Percentiles rank a stretch among this genome's conserved stretches.
These are phyloP conservation scores for Eustalomyia histrio DNA, from an alignment of 2,888 invertebrate species.

Conservation along the genomic window DNA sequence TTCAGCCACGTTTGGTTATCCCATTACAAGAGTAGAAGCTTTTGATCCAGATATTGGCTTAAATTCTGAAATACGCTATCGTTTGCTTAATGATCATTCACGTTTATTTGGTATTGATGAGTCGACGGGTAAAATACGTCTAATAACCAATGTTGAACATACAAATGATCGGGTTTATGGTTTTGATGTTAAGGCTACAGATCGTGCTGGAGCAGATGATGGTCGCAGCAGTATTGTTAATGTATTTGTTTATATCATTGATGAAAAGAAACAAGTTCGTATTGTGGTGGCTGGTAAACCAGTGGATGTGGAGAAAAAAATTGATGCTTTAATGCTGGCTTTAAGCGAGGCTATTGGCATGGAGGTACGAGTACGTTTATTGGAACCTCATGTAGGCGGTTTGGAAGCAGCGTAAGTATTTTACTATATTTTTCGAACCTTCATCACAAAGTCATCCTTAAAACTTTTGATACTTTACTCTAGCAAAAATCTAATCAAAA, in stretches of 20 bases:
- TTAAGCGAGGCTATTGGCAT: slow-evolving; percentile 87
- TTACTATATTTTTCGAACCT: not conserved
- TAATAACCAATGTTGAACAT: slow-evolving; percentile 82
- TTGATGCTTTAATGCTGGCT: slow-evolving; percentile 85
- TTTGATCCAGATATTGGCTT: slow-evolving; percentile 87
- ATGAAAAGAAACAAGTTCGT: slow-evolving; percentile 89
- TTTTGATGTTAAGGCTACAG: slow-evolving; percentile 93
- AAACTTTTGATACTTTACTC: too few relatives aligned
- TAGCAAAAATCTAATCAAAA: too few relatives aligned
- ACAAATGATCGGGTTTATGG: slow-evolving; percentile 89
- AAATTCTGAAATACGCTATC: slow-evolving; percentile 90
- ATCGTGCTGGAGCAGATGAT: slow-evolving; percentile 88
- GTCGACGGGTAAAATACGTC: slow-evolving; percentile 86
- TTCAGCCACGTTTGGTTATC: slow-evolving; percentile 89
- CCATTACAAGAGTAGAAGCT: slow-evolving; percentile 88
- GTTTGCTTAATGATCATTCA: slow-evolving; percentile 88
- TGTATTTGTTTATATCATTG: slow-evolving; percentile 91
- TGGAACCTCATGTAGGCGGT: slow-evolving; percentile 84
- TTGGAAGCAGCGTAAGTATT: slow-evolving; percentile 80
- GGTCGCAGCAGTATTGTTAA: slow-evolving; percentile 91
- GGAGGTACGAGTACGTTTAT: slow-evolving; percentile 88
- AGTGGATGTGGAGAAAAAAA: slow-evolving; percentile 86
- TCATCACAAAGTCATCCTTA: too few relatives aligned
- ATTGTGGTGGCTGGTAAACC: slow-evolving; percentile 89
- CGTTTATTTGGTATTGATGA: slow-evolving; percentile 89